Base-by-base conservation (phyloP, 53 echinoderm and acorn worm genomes). In the Actinopyga echinites region DNA sequence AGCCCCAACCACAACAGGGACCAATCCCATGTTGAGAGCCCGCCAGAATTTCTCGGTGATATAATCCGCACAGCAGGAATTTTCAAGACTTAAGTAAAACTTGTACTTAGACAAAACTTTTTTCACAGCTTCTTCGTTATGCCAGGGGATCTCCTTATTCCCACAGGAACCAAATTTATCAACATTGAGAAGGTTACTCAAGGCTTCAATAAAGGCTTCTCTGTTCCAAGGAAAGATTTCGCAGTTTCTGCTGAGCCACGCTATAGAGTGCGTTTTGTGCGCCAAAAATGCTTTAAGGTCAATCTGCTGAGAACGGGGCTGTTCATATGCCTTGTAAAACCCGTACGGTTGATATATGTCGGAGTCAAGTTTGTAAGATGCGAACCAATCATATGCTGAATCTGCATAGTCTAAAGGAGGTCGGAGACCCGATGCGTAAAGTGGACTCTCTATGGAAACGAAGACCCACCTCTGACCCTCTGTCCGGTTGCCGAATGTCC, bases 401-500 rank as follows among this genome's bases (percentile, higher is more conserved):
- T 30, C n/a, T 37, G 40, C 17, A 24, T 71, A 71, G 36, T 71
- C 42, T 8, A 25, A 25, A 6, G 73, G 73, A 4, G 73, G 73
- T 20, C 32, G 38, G 6, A 71, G 30, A 71, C 73, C 73, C 10
- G 73, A 43, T 20, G 5, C 36, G 22, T 71, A 71, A 21, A 21
- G 42, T 2, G 73, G 73, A 8, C 73, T 71, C 32, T 71, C 73
- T 24, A 38, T 43, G 30, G 73, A 38, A 19, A 71, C 44, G 38
- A 71, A 38, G 40, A 38, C 73, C 73, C 73, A 71, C 73, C 73
- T 37, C 42, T 71, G 73, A 71, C 73, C 73, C 22, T 40, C n/a
- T 21, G 43, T 71, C 30, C 73, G 43, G 73, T 71, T 71, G 44
- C 73, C 20, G 32, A 33, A 25, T 17, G 36, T 23, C 73, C 73